Evolutionary conservation across 2,888 invertebrate genomes (phyloP).

Genomic region (Tetrapedia diversipes): DNA sequence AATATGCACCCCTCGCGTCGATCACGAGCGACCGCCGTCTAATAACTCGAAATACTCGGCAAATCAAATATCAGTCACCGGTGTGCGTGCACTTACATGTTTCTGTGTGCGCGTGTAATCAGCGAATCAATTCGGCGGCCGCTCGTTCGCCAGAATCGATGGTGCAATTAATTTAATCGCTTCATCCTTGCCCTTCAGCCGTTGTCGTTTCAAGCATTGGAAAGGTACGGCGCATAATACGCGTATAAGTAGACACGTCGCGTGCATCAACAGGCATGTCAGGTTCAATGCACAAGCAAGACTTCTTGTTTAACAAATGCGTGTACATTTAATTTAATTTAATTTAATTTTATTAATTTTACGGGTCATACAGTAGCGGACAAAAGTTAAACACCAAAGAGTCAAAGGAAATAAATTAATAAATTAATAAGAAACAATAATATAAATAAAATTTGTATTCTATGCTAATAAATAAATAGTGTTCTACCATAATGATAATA

Average conservation of each 20-base stretch:
- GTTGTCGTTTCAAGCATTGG: slow-evolving; percentile 29
- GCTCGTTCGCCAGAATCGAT: slow-evolving; percentile 47
- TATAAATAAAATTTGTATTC: too few relatives aligned
- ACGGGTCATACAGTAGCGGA: too few relatives aligned
- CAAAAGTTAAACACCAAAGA: too few relatives aligned
- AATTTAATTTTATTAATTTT: too few relatives aligned
- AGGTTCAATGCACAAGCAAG: neutral
- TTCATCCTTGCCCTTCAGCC: slow-evolving; percentile 51
- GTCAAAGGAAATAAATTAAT: too few relatives aligned
- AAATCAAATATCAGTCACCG: slow-evolving; percentile 49
- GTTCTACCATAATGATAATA: too few relatives aligned
- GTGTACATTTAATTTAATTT: too few relatives aligned
- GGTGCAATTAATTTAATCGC: slow-evolving; percentile 61
- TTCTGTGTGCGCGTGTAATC: too few relatives aligned
- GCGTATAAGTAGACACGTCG: neutral
- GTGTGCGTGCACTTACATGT: too few relatives aligned
- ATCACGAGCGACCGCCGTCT: slow-evolving; percentile 54
- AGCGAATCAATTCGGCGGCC: slow-evolving; percentile 55
- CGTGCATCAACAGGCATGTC: neutral
- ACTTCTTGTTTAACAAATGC: too few relatives aligned
- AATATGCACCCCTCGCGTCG: slow-evolving; percentile 62
- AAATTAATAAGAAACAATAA: too few relatives aligned
- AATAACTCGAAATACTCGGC: slow-evolving; percentile 57
- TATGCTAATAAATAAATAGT: too few relatives aligned
- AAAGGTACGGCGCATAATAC: slow-evolving; percentile 22